Evolutionary conservation across 64 coral and sea anemone species (phyloP), one percentile per base, ranked within the genome.

Genomic region (Actinia equina): DNA sequence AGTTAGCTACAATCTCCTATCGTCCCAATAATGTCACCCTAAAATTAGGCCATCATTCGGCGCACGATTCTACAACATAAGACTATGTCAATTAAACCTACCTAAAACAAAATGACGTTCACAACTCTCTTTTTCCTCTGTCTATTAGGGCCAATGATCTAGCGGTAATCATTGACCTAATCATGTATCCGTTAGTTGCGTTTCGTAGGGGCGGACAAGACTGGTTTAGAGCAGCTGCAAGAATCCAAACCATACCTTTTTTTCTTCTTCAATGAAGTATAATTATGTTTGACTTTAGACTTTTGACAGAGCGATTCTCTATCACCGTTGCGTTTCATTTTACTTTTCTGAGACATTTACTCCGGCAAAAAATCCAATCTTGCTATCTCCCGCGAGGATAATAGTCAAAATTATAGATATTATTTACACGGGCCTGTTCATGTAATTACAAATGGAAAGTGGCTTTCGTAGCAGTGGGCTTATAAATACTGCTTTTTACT

Each of bases 131-230:
- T 57, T 57, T 74, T 74, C 69, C 25, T 41, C 27, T 74, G 69
- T 74, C 69, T 74, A 74, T 74, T 74, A 74, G 5, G 78, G 42
- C 15, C 78, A 52, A 18, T 49, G 22, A 51, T 14, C 18, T 81
- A 49, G 78, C 78, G 78, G 78, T 81, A 81, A 81, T 81, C 78
- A 20, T 22, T 5, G 14, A 23, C 2, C 78, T 81, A 81, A 81
- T 81, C 25, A 52, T n/a, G 49, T 81, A 46, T 81, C 78, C 78
- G 78, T 81, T 81, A 81, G 49, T 52, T 7, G 15, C 52, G 43
- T 81, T 44, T 74, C 27, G 0, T 41, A 74, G 69, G 65, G n/a
- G 22, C n/a, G 69, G 26, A 74, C 27, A 5, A 41, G 4, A 74
- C 69, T 71, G 69, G 13, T 74, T 65, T n/a, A 65, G 62, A 14